phyloP scores from a whole-genome alignment of 2,888 invertebrate species.

The Spisula subtruncata region DNA sequence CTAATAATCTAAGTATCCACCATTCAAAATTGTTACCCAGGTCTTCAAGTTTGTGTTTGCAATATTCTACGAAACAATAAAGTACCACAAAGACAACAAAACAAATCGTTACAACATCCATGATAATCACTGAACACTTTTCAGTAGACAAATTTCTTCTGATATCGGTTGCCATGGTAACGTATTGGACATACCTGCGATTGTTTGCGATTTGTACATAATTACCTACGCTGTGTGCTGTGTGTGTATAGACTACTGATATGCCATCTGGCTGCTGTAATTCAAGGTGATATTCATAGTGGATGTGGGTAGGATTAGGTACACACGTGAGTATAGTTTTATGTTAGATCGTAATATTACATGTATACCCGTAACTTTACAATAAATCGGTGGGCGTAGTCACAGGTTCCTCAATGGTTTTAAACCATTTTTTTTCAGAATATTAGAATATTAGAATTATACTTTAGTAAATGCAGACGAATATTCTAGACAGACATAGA shows the following conservation, averaged over 20 bases:
- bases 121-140: no score
- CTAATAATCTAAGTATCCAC: no score
- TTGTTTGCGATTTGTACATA: background rate
- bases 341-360: background rate
- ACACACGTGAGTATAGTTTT: background rate
- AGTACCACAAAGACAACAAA: background rate
- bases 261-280: conserved; percentile 18
- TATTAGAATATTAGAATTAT: background rate
- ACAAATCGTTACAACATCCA: no score
- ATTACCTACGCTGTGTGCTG: background rate
- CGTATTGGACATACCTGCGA: conserved; percentile 2
- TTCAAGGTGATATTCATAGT: background rate
- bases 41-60: no score
- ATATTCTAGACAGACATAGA: no score
- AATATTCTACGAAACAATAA: background rate
- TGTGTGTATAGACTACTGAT: conserved; percentile 3
- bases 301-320: background rate
- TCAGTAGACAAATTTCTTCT: no score
- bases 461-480: no score
- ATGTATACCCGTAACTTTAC: no score
- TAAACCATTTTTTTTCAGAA: background rate
- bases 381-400: background rate
- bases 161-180: conserved; percentile 10
- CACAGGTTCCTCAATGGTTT: no score
- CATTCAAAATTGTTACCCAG: no score